Percentiles rank a stretch among this genome's conserved stretches.
Conservation (phyloP, 2,888 invertebrate genomes). For the Dasypogon diadema region DNA sequence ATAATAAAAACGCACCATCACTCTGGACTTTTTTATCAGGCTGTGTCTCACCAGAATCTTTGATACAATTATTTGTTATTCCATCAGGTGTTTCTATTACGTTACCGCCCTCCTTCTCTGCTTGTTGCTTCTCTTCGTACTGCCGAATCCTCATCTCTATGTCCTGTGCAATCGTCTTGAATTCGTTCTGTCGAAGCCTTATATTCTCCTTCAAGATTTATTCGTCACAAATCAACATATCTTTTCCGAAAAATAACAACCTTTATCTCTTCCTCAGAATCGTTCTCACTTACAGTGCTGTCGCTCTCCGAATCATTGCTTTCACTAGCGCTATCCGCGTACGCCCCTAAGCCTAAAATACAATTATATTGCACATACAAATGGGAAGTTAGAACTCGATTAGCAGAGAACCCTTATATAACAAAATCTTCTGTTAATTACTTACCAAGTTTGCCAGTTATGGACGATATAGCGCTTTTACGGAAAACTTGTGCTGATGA, state of each 20-base stretch:
- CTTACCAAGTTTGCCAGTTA: slow-evolving; percentile 93
- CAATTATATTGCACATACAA: slow-evolving; percentile 55
- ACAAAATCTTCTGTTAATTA: slow-evolving; percentile 63
- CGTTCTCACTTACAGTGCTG: slow-evolving; percentile 69
- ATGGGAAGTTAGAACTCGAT: no score
- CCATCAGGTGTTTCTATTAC: slow-evolving; percentile 43
- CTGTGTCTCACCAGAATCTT: slow-evolving; percentile 63
- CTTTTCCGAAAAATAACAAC: no score
- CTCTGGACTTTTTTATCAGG: slow-evolving; percentile 63
- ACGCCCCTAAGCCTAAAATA: slow-evolving; percentile 83
- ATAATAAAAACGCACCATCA: slow-evolving; percentile 64
- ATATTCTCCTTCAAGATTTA: slow-evolving; percentile 55
- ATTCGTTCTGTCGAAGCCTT: slow-evolving; percentile 51
- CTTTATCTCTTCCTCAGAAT: slow-evolving; percentile 81
- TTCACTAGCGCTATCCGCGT: slow-evolving; percentile 79
- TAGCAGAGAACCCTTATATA: slow-evolving; percentile 16
- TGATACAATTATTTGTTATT: slow-evolving; percentile 60
- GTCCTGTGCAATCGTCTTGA: slow-evolving; percentile 54
- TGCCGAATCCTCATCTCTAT: slow-evolving; percentile 52
- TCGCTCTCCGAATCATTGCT: slow-evolving; percentile 72
- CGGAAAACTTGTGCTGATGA: slow-evolving; percentile 72
- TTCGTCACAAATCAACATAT: no score
- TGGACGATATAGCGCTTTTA: slow-evolving; percentile 91
- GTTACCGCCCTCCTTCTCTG: slow-evolving; percentile 24
- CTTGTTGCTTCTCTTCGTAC: slow-evolving; percentile 51